Evolutionary conservation across 23 tunicate genomes (phyloP), one percentile per base, ranked within the genome.

Genomic region (Clavelina lepadiformis): DNA sequence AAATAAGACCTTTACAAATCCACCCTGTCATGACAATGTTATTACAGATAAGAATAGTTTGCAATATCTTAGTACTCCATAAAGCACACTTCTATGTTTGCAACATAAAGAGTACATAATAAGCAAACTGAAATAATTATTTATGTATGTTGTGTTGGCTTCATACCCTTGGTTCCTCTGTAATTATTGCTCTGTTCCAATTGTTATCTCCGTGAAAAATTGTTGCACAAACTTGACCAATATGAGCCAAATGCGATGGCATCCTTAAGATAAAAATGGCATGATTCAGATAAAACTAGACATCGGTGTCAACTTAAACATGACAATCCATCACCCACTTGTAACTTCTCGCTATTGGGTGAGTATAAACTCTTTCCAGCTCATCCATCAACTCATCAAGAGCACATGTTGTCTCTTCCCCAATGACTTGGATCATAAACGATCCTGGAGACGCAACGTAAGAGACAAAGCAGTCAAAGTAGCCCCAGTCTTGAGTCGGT

Each of bases 181-280:
- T 58, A 28, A 86, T 57, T 15, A 86, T 46, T 18, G 84, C 95
- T 45, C 95, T 50, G 56, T 86, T 82, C 95, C 95, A 86, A 44
- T 86, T 86, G 56, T 79, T 72, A 44, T 86, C 95, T 32, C 75
- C 83, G 33, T 58, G 65, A 46, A 52, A 86, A 28, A 86, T 58
- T 4, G 80, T 67, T 22, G 64, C 85, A 65, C 95, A 86, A 23
- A 86, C 56, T 28, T 77, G 85, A 1, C 95, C 95, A 24, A 64
- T 55, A 4, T 51, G 35, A 5, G 60, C 44, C 76, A 86, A 21
- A 22, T 72, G 61, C 11, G 57, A 32, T n/a, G 95, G 95, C 46
- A 86, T 80, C 38, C 86, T 80, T 13, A 22, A 67, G 3, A 18
- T 20, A 38, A 27, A 41, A 41, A 15, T n/a, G n/a, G n/a, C n/a